Evolutionary conservation across 2,797 vertebrate species (phyloP).

Genomic region (Neomorphus geoffroyi): DNA sequence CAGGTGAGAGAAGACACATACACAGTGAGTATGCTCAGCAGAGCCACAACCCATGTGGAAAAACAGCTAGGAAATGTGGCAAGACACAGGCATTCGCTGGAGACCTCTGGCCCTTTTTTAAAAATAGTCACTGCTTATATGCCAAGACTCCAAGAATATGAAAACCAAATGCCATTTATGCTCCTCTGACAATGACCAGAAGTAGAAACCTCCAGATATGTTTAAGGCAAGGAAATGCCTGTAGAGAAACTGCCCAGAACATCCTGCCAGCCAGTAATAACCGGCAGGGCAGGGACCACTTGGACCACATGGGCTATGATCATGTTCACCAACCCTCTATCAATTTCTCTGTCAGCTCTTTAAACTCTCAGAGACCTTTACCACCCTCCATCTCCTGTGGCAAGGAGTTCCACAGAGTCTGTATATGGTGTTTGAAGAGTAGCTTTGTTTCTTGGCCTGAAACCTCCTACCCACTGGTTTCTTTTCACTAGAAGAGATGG

Average conservation of each 20-base stretch:
- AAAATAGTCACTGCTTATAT: background rate
- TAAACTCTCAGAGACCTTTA: background rate
- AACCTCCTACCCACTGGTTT: background rate
- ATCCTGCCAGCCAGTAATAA: background rate
- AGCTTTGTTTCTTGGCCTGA: background rate
- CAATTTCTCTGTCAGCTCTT: background rate
- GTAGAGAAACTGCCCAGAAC: slow-evolving; percentile 12
- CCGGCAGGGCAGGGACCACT: background rate
- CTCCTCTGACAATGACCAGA: slow-evolving; percentile 30
- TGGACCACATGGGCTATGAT: background rate
- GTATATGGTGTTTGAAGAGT: background rate
- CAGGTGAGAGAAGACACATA: background rate
- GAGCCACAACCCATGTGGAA: background rate
- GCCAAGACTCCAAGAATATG: background rate
- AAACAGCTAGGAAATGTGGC: background rate
- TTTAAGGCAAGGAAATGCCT: slow-evolving; percentile 24
- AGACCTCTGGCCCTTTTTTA: background rate
- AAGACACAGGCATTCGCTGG: background rate
- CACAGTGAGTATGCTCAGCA: background rate
- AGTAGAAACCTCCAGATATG: background rate
- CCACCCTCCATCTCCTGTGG: background rate
- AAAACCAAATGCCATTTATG: background rate
- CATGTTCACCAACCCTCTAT: background rate
- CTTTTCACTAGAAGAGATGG: background rate
- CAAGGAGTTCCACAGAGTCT: background rate